Evolutionary conservation across 2,888 invertebrate species (phyloP).

Genomic region (Drosophila atripex): DNA sequence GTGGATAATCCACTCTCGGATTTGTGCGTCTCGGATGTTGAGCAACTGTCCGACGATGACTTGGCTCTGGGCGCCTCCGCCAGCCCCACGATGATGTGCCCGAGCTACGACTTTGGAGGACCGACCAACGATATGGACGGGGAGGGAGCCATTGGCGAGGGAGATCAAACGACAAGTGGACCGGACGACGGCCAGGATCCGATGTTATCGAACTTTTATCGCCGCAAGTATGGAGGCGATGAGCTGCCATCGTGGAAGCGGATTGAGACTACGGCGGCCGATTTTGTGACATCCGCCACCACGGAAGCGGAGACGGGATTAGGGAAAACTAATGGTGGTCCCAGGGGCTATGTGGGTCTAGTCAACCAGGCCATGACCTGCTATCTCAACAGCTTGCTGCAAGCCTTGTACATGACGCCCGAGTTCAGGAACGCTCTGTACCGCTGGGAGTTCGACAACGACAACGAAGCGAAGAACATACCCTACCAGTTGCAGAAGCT

Average conservation of each 20-base stretch:
- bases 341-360: slow-evolving; percentile 88
- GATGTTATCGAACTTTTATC: slow-evolving; percentile 51
- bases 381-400: slow-evolving; percentile 94
- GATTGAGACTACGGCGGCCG: slow-evolving; percentile 20
- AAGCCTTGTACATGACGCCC: slow-evolving; percentile 95
- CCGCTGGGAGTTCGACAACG: slow-evolving; percentile 91
- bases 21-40: slow-evolving; percentile 79
- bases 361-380: slow-evolving; percentile 97
- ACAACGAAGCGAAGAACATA: slow-evolving; percentile 89
- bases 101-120: slow-evolving; percentile 38
- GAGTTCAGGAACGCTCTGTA: slow-evolving; percentile 95
- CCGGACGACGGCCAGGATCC: slow-evolving; percentile 24
- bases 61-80: slow-evolving; percentile 84
- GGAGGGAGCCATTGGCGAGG: slow-evolving; percentile 31
- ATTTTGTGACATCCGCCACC: slow-evolving; percentile 52
- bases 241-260: slow-evolving; percentile 50
- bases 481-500: slow-evolving; percentile 94
- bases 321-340: slow-evolving; percentile 24
- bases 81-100: slow-evolving; percentile 78
- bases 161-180: slow-evolving; percentile 6
- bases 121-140: slow-evolving; percentile 4
- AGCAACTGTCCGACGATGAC: slow-evolving; percentile 82
- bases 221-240: slow-evolving; percentile 62
- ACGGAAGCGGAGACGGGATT: slow-evolving; percentile 46
- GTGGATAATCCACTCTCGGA: slow-evolving; percentile 61